These are phyloP conservation scores for Falco rusticolus DNA, from an alignment of 2,797 vertebrate species.

Conservation along the genomic window DNA sequence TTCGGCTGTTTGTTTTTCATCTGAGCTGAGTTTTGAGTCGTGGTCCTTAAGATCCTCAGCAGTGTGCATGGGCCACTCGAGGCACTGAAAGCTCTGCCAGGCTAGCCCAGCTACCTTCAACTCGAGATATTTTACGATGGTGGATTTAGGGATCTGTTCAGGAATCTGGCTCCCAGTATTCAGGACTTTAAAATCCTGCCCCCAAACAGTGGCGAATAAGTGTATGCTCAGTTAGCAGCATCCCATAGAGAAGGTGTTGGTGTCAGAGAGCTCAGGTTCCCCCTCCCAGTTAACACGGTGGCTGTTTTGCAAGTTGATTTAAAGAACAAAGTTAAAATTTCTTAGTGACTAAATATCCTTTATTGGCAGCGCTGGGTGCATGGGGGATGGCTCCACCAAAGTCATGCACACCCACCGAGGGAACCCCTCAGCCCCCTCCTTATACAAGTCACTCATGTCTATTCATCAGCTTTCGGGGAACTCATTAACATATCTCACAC, in stretches of 20 bases:
- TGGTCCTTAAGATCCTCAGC: neutral
- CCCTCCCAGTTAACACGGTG: neutral
- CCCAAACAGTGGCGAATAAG: neutral
- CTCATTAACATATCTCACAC: too few relatives aligned
- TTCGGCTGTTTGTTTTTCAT: neutral
- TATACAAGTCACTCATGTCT: too few relatives aligned
- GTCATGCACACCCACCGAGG: too few relatives aligned
- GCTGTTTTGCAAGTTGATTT: neutral
- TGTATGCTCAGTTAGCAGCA: neutral
- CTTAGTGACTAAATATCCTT: too few relatives aligned
- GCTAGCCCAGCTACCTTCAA: neutral
- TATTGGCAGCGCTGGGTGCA: too few relatives aligned
- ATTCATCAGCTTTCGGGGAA: too few relatives aligned
- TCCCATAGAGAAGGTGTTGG: neutral
- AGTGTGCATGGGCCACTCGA: fast-evolving
- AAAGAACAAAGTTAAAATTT: too few relatives aligned
- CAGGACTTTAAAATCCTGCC: neutral
- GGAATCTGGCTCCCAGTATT: neutral
- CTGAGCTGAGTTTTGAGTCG: neutral
- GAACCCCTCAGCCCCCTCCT: too few relatives aligned
- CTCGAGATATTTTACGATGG: neutral
- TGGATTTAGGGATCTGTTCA: neutral
- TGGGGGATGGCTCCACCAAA: too few relatives aligned
- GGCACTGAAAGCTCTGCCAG: neutral
- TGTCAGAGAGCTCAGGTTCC: neutral